Percentiles rank a stretch among this genome's conserved stretches.
These are phyloP conservation scores for Pipra filicauda DNA, from an alignment of 2,113 vertebrate species.

Conservation along the genomic window DNA sequence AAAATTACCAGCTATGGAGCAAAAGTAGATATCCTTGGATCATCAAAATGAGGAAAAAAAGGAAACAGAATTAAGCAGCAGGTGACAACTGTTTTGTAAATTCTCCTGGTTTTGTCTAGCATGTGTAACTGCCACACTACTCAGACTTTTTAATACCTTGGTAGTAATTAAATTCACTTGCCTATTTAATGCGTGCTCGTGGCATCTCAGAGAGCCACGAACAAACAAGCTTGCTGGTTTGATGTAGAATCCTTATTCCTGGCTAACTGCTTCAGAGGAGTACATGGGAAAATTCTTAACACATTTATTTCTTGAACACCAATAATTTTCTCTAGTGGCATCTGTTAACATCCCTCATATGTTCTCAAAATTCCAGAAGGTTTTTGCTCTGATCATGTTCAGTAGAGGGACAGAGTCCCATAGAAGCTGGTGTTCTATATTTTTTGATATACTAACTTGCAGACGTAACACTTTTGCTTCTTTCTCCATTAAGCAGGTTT, in stretches of 20 bases:
- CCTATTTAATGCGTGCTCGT: not conserved
- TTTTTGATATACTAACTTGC: not conserved
- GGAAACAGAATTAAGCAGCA: not conserved
- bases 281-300: not conserved
- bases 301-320: not conserved
- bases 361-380: not conserved
- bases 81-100: not conserved
- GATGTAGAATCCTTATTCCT: not conserved
- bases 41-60: not conserved
- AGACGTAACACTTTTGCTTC: not conserved
- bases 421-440: not conserved
- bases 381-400: not conserved
- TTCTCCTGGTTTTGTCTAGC: not conserved
- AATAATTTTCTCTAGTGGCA: not conserved
- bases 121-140: not conserved
- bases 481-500: not conserved
- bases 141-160: not conserved
- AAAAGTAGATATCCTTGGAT: not conserved
- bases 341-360: not conserved
- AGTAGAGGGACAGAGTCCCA: not conserved
- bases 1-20: not conserved
- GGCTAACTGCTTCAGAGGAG: not conserved
- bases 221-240: not conserved
- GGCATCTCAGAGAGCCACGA: not conserved
- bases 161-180: not conserved